Evolutionary conservation across 2,113 vertebrate genomes (phyloP), one percentile per base, ranked within the genome.

Genomic region (Phalacrocorax carbo): DNA sequence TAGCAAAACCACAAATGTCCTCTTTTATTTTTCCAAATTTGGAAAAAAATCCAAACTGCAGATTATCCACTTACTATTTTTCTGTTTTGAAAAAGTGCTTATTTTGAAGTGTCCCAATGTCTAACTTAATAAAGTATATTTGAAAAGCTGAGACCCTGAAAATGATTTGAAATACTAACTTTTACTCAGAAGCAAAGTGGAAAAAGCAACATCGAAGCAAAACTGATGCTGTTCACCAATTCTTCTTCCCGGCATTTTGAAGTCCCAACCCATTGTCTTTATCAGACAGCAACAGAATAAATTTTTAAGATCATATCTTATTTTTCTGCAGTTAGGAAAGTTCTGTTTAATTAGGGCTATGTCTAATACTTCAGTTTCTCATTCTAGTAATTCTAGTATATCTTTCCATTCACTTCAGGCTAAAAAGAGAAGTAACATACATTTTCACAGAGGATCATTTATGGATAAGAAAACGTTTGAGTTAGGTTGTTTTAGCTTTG

Each of bases 1-100:
- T 20, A 65, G 10, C 9, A 54, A 87, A 86, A 84, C 0, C 5
- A 65, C 7, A 34, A 75, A 42, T 6, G 7, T 15, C 1, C 0
- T 52, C 38, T 82, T 71, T 29, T 15, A 0, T 52, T 36, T 75
- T 38, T 13, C 7, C 5, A 46, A n/a, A 26, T 32, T 19, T 36
- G 17, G 21, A 25, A 14, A 61, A 54, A 51, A 55, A 46, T 36
- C 11, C 17, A 12, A 91, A 62, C 12, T 48, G 7, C 40, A 52
- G 9, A 57, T 73, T 46, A 73, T 26, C 3, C 13, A 11, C 14
- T 66, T 84, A 3, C 15, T 10, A 7, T 46, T 80, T 49, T 58
- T 46, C 10, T 13, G 10, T 60, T 82, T 82, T 54, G 19, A 78
- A 77, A 27, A 1, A 16, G 14, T 42, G 10, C 0, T 71, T 77